These are phyloP conservation scores for Balearica regulorum DNA, from an alignment of 2,797 vertebrate species.

Conservation along the genomic window DNA sequence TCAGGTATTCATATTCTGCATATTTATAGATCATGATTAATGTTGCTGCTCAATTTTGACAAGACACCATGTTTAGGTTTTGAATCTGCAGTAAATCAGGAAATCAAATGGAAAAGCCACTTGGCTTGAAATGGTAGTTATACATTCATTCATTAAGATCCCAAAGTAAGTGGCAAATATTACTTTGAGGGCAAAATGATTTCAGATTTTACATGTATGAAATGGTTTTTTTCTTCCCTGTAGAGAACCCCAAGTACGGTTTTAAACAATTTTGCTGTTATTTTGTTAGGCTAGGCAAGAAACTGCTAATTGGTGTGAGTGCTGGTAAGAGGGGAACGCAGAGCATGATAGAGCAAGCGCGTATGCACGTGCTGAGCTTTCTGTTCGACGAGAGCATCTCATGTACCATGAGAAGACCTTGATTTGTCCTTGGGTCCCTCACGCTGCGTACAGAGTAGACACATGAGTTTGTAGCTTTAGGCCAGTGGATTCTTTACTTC, in stretches of 20 bases:
- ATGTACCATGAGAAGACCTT: neutral
- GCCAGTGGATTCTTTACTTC: neutral
- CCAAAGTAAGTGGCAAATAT: neutral
- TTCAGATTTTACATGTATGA: neutral
- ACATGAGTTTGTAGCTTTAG: neutral
- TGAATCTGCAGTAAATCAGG: neutral
- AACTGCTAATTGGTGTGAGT: neutral
- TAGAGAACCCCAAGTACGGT: neutral
- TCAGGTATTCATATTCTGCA: neutral
- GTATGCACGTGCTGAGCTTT: neutral
- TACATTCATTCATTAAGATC: neutral
- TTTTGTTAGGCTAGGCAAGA: neutral
- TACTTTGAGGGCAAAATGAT: neutral
- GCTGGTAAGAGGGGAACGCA: neutral
- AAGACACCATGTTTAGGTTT: neutral
- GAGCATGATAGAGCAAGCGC: neutral
- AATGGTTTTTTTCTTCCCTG: neutral
- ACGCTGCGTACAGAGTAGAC: neutral
- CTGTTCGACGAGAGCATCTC: neutral
- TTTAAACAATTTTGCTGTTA: neutral
- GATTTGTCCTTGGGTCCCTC: neutral
- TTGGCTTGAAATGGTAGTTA: neutral
- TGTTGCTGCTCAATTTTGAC: neutral
- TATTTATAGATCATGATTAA: conserved; percentile 6
- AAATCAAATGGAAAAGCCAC: neutral